These are phyloP conservation scores for Brotula barbata DNA, from an alignment of 2,797 vertebrate genomes.

Conservation along the genomic window DNA sequence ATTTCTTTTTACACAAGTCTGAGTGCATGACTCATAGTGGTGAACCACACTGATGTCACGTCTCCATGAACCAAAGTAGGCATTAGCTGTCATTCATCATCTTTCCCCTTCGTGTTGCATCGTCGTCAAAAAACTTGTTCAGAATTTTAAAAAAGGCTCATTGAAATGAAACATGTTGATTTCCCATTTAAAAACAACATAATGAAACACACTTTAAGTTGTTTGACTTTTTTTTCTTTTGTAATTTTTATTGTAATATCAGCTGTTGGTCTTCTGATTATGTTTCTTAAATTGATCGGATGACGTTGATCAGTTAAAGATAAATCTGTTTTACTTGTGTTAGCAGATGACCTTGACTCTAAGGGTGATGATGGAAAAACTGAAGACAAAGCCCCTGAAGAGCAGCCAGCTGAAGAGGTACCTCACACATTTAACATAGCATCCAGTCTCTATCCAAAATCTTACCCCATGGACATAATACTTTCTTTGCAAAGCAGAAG, in stretches of 20 bases:
- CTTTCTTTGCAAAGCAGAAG: not conserved
- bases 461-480: not conserved
- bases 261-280: not conserved
- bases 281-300: not conserved
- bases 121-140: slow-evolving; percentile 14
- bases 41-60: too few relatives aligned
- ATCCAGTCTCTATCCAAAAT: too few relatives aligned
- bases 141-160: slow-evolving; percentile 19
- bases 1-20: too few relatives aligned
- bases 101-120: not conserved
- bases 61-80: too few relatives aligned
- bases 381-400: slow-evolving; percentile 37
- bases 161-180: slow-evolving; percentile 4
- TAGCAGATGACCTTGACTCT: slow-evolving; percentile 63
- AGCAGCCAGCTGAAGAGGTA: slow-evolving; percentile 57
- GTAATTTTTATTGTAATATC: slow-evolving; percentile 2
- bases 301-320: not conserved
- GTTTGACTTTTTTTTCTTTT: not conserved
- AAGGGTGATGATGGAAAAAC: slow-evolving; percentile 51
- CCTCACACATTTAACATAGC: too few relatives aligned
- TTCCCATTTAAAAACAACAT: not conserved
- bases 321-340: slow-evolving; percentile 11
- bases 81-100: slow-evolving; percentile 1
- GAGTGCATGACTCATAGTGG: too few relatives aligned
- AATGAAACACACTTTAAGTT: not conserved